Conservation (phyloP, 2,888 invertebrate genomes). For the Zaprionus lineosus region DNA sequence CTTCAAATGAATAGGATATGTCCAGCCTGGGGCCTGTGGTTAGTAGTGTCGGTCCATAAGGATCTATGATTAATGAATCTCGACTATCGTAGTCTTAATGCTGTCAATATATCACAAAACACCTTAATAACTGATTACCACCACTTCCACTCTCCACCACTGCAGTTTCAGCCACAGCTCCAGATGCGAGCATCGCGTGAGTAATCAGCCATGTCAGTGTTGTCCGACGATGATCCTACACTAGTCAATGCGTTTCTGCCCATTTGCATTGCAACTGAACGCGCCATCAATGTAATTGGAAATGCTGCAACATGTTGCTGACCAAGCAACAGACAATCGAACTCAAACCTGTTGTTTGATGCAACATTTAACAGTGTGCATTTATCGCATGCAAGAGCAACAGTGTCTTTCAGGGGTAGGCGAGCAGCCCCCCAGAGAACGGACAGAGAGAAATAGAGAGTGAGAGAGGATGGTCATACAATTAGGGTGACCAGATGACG, state of each 20-base stretch:
- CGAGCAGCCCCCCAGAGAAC: slow-evolving; percentile 42
- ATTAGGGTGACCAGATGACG: slow-evolving; percentile 41
- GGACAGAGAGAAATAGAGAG: background rate
- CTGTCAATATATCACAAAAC: slow-evolving; percentile 72
- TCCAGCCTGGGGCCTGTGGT: slow-evolving; percentile 15
- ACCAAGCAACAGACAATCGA: slow-evolving; percentile 25
- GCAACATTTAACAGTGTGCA: slow-evolving; percentile 28
- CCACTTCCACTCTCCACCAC: slow-evolving; percentile 12
- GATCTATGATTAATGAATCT: slow-evolving; percentile 71
- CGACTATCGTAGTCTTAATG: slow-evolving; percentile 61
- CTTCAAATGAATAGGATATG: slow-evolving; percentile 60
- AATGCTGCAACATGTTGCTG: slow-evolving; percentile 62
- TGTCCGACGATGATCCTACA: background rate
- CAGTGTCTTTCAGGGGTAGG: slow-evolving; percentile 7
- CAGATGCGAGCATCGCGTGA: slow-evolving; percentile 50
- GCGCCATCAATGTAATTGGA: slow-evolving; percentile 21
- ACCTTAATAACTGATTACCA: slow-evolving; percentile 55
- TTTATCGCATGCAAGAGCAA: slow-evolving; percentile 61
- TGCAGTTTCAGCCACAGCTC: background rate
- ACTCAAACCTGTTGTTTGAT: slow-evolving; percentile 71
- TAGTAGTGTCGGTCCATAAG: slow-evolving; percentile 34
- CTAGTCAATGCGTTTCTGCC: background rate
- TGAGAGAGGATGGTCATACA: background rate
- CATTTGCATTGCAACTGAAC: slow-evolving; percentile 30
- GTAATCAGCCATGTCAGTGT: slow-evolving; percentile 38